These are phyloP conservation scores for Blennius ocellaris DNA, from an alignment of 2,113 vertebrate genomes.

Conservation along the genomic window DNA sequence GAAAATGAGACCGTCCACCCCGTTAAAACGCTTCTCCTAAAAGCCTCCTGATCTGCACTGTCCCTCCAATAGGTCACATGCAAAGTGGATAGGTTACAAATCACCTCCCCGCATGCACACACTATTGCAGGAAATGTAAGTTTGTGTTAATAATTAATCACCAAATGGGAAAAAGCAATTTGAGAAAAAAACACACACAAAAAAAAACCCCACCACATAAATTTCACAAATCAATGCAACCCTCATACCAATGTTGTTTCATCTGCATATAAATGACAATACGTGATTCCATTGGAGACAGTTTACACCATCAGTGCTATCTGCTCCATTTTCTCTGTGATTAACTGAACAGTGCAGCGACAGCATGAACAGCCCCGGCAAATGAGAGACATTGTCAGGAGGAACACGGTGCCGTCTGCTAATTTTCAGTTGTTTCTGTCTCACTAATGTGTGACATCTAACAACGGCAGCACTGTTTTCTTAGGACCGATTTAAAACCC, in stretches of 20 bases:
- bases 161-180: neutral
- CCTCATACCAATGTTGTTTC: neutral
- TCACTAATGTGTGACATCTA: constrained; percentile 3
- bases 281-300: constrained; percentile 3
- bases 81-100: neutral
- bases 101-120: neutral
- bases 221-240: constrained; percentile 22
- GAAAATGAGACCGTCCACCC: constrained; percentile 22
- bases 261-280: constrained; percentile 20
- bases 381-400: constrained; percentile 17
- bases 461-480: neutral
- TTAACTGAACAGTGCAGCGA: constrained; percentile 26
- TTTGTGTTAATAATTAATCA: constrained; percentile 15
- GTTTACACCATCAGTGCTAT: constrained; percentile 18
- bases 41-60: constrained; percentile 30
- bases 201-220: too few relatives aligned
- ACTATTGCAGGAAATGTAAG: neutral
- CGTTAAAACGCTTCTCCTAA: constrained; percentile 45
- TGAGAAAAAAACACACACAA: too few relatives aligned
- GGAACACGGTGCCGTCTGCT: neutral
- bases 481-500: constrained; percentile 12
- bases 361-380: constrained; percentile 17
- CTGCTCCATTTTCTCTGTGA: constrained; percentile 43
- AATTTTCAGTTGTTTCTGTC: constrained; percentile 6
- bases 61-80: neutral